Base-by-base conservation (phyloP, 2,888 invertebrate genomes). In the Epicampocera succincta region DNA sequence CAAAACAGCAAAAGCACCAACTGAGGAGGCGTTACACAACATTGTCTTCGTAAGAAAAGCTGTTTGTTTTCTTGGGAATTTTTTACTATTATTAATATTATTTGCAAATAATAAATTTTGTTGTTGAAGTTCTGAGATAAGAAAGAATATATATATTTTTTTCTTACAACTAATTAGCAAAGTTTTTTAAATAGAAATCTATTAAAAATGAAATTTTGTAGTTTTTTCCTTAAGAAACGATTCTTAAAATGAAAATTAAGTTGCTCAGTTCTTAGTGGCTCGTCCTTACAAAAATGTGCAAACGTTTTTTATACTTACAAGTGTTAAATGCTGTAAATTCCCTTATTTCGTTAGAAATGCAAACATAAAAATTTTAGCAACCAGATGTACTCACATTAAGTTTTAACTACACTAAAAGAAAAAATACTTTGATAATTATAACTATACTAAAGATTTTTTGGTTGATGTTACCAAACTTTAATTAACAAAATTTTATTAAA, bases 291-390 rank as follows among this genome's bases (percentile, higher is more conserved):
- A 11, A 42, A 15, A 42, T 19, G 5, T 52, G 1, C 12, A 9
- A 3, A 3, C 29, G 29, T 13, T 8, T 12, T 29, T 1, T 69
- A 46, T 15, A 12, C 8, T 3, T 29, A 8, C 3, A 52, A 63
- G 42, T 54, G 54, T 63, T 63, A 21, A 44, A 72, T 60, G 48
- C 15, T 12, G 40, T 63, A 52, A 46, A 63, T 65, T 74, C 25
- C 38, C 21, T 17, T 65, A 38, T 65, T 48, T 65, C 48, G 17
- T 65, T 74, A 46, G 38, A 74, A 48, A 74, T 74, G 44, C 65
- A 40, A 13, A 40, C 21, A 56, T 38, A 48, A 56, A 9, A 48
- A 17, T 40, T 40, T 21, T n/a, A 48, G 3, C 38, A 0, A 25
- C 15, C 71, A 69, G 69, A 46, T 71, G 69, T 58, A 46, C 15